Conservation (phyloP, 2,797 vertebrate genomes). For the Gymnopithys bicolor region DNA sequence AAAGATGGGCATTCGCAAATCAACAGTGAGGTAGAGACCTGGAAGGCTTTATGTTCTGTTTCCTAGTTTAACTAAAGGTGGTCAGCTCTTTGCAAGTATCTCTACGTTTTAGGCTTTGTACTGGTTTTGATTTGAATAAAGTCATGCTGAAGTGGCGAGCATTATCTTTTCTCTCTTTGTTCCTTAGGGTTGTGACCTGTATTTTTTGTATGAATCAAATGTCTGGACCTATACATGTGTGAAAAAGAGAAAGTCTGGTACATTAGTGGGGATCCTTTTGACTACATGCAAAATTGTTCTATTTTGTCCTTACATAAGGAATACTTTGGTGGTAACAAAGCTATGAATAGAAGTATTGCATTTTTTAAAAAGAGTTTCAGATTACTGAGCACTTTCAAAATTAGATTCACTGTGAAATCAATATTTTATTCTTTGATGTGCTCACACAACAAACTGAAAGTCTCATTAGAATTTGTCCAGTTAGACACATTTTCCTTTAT, state of each 20-base stretch:
- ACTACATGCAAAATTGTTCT: neutral
- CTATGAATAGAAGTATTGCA: neutral
- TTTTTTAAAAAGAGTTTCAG: neutral
- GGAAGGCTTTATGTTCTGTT: neutral
- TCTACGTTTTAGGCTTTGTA: neutral
- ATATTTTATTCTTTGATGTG: neutral
- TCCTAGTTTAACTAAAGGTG: neutral
- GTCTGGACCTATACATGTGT: neutral
- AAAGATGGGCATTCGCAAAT: neutral
- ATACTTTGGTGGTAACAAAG: neutral
- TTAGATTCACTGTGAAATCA: neutral
- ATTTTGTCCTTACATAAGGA: neutral
- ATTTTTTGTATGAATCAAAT: neutral
- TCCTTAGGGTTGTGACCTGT: neutral
- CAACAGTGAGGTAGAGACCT: neutral
- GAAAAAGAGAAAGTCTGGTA: neutral
- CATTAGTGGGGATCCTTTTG: neutral
- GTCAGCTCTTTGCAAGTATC: neutral
- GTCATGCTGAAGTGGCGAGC: neutral
- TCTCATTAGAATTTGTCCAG: neutral
- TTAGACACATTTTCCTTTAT: neutral
- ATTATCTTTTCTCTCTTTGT: neutral
- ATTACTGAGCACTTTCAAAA: neutral
- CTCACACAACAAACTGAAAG: neutral
- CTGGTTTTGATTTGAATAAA: neutral